Evolutionary conservation across 2,888 invertebrate genomes (phyloP), one percentile per base, ranked within the genome.

Genomic region (Dilophus febrilis): DNA sequence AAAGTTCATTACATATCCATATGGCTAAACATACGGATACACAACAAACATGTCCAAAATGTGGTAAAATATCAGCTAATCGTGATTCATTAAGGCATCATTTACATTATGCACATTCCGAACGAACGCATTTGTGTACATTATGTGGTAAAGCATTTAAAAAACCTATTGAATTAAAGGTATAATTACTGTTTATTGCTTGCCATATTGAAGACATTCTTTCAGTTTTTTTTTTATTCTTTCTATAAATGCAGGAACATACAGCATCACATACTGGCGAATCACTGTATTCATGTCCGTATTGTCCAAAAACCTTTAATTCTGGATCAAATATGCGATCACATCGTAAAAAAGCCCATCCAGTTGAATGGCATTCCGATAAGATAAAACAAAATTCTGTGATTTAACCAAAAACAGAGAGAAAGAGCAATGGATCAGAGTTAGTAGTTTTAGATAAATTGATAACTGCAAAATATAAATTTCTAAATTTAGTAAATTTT

Each of bases 291-390:
- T 57, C 53, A 39, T 63, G 62, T 35, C 57, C 57, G 0, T 56
- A 59, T 43, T 62, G 61, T 39, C 51, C 59, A 2, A 57, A 56
- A 47, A 62, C 60, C 6, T 63, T 62, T 44, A 62, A 61, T 42
- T 61, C 61, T 5, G 58, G 58, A 49, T 60, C 59, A 3, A 62
- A 62, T 43, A 58, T 60, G 54, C 59, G 61, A 45, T 55, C 59
- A 2, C 62, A 63, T 47, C 52, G 59, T 33, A 59, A 59, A 41
- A 60, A 59, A 40, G 50, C 53, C 16, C 62, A 63, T 51, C 54
- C 57, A 18, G 49, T 51, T 29, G 58, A 61, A 49, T 61, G 57
- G 44, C 22, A 22, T 6, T 4, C 4, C 4, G 8, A 22, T 22
- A n/a, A n/a, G n/a, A n/a, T n/a, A n/a, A n/a, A n/a, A n/a, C n/a